These are phyloP conservation scores for Chamaetylas fuelleborni DNA, from an alignment of 2,113 vertebrate genomes.

Conservation along the genomic window DNA sequence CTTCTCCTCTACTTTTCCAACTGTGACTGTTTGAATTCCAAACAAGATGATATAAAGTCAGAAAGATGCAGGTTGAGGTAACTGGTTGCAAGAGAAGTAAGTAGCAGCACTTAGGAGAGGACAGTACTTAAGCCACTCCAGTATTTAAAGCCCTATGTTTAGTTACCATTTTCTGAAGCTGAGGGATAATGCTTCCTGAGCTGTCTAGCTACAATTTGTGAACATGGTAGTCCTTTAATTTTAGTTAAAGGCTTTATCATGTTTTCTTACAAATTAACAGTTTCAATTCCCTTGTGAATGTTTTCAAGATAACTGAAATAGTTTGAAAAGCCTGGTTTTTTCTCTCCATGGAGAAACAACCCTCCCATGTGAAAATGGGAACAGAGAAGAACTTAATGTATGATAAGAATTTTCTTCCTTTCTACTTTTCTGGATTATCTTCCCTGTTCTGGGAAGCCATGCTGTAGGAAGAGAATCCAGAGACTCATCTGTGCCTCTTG, in stretches of 20 bases:
- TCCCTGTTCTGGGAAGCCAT: not conserved
- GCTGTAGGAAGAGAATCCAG: not conserved
- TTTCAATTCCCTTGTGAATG: not conserved
- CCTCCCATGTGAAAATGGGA: not conserved
- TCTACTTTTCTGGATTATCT: not conserved
- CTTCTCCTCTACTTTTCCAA: not conserved
- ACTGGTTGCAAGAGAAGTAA: not conserved
- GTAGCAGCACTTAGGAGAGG: not conserved
- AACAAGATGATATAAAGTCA: not conserved
- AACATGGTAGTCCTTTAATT: not conserved
- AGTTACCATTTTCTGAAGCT: not conserved
- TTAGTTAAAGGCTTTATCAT: not conserved
- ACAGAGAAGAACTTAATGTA: not conserved
- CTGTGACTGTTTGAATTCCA: not conserved
- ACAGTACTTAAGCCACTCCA: not conserved
- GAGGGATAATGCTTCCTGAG: not conserved
- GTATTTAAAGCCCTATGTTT: not conserved
- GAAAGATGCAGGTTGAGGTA: not conserved
- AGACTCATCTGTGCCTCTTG: not conserved
- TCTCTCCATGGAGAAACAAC: not conserved
- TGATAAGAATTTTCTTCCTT: not conserved
- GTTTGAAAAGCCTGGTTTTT: not conserved
- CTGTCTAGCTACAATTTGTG: not conserved
- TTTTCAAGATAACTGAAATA: not conserved
- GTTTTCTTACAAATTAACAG: not conserved